Percentiles rank a stretch among this genome's conserved stretches.
phyloP scores from a whole-genome alignment of 2,797 vertebrate genomes.

The Galaxias olidus region DNA sequence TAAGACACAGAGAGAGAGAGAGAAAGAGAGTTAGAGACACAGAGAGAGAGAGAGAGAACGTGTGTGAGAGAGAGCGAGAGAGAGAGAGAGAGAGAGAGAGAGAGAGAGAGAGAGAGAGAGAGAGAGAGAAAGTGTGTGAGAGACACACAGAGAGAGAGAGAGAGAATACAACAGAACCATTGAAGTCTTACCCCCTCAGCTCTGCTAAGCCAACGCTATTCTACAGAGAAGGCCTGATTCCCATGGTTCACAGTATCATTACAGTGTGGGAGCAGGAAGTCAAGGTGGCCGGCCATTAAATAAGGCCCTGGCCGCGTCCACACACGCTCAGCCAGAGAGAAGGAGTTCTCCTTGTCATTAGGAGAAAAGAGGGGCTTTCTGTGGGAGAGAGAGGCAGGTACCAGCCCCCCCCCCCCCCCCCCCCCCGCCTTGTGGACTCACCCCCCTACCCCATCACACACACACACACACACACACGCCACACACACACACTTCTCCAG shows the following conservation, averaged over 20 bases:
- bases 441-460: neutral
- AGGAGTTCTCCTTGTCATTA: slow-evolving; percentile 62
- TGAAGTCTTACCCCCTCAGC: too few species aligned
- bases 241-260: slow-evolving; percentile 56
- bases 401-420: too few species aligned
- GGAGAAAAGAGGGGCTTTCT: slow-evolving; percentile 43
- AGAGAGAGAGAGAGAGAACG: neutral
- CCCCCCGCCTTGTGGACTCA: too few species aligned
- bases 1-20: neutral
- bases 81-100: neutral
- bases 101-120: slow-evolving; percentile 7
- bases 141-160: too few species aligned
- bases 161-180: too few species aligned
- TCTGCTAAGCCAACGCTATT: neutral
- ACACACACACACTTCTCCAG: too few species aligned
- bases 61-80: neutral
- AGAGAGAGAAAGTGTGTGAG: neutral
- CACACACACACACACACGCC: neutral
- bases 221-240: slow-evolving; percentile 55
- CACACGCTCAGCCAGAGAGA: slow-evolving; percentile 50
- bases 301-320: slow-evolving; percentile 34
- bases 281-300: slow-evolving; percentile 45
- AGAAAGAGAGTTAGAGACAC: neutral
- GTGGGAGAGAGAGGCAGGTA: neutral
- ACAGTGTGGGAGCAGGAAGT: slow-evolving; percentile 49